phyloP scores from a whole-genome alignment of 2,888 invertebrate species.

The Brachynemurus nebulosus region DNA sequence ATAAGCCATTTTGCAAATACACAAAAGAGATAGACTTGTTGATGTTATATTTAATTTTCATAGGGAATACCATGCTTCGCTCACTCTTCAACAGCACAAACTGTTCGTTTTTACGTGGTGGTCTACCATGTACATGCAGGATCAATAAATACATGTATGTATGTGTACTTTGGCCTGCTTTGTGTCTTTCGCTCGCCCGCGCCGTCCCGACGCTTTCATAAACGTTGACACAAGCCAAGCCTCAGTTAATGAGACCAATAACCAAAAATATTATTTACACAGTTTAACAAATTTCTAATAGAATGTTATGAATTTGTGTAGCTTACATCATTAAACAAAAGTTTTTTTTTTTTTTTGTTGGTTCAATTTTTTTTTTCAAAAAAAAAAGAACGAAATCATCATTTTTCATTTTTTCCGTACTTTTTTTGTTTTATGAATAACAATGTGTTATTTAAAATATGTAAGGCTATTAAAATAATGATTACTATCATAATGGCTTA shows the following conservation, averaged over 20 bases:
- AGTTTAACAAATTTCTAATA: not conserved
- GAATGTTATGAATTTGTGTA: too few species aligned
- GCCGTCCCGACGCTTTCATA: not conserved
- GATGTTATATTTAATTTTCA: constrained; percentile 6
- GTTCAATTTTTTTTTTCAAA: too few species aligned
- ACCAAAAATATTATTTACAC: constrained; percentile 1
- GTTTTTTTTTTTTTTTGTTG: too few species aligned
- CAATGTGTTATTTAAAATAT: too few species aligned
- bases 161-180: not conserved
- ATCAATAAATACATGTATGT: constrained; percentile 5
- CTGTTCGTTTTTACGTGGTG: too few species aligned
- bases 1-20: constrained; percentile 3
- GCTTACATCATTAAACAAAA: too few species aligned
- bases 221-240: not conserved
- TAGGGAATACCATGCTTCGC: constrained; percentile 7
- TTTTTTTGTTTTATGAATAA: too few species aligned
- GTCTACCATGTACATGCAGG: constrained; percentile 23
- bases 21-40: constrained; percentile 6
- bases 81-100: constrained; percentile 5
- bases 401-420: too few species aligned
- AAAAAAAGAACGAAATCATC: too few species aligned
- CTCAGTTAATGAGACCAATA: not conserved
- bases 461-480: too few species aligned
- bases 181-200: not conserved
- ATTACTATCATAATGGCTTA: too few species aligned